phyloP scores from a whole-genome alignment of 2,113 vertebrate species.

The Mobula hypostoma region DNA sequence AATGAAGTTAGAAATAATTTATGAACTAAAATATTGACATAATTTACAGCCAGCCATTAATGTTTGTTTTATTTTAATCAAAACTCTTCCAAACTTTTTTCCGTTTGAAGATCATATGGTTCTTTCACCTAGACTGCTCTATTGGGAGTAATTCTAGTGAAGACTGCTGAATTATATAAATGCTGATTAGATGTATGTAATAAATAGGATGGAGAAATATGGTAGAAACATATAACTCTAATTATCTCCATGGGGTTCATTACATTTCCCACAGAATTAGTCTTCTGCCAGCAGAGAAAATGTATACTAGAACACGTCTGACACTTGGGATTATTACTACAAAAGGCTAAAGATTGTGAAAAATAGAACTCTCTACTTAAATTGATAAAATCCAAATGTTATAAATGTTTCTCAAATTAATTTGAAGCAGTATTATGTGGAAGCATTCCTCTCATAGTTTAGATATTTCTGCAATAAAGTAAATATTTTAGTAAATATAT shows the following conservation, averaged over 20 bases:
- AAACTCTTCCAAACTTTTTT: not conserved
- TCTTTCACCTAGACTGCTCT: not conserved
- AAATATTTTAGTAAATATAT: not conserved
- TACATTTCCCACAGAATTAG: not conserved
- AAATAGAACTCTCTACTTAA: not conserved
- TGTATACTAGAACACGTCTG: not conserved
- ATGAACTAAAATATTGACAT: not conserved
- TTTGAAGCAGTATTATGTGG: not conserved
- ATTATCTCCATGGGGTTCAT: conserved; percentile 28
- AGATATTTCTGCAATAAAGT: not conserved
- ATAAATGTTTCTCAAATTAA: not conserved
- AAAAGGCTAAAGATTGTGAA: conserved; percentile 3
- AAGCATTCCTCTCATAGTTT: not conserved
- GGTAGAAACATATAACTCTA: not conserved
- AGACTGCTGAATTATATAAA: not conserved
- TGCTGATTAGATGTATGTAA: conserved; percentile 18
- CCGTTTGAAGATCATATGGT: not conserved
- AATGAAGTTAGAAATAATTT: too few relatives aligned
- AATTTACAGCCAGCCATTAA: not conserved
- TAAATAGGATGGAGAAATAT: not conserved
- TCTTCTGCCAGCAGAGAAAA: not conserved
- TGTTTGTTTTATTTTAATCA: not conserved
- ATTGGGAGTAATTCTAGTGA: not conserved
- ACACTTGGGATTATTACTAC: not conserved
- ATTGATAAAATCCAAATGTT: not conserved